phyloP scores from a whole-genome alignment of 2,113 vertebrate genomes.

The Empidonax alnorum region DNA sequence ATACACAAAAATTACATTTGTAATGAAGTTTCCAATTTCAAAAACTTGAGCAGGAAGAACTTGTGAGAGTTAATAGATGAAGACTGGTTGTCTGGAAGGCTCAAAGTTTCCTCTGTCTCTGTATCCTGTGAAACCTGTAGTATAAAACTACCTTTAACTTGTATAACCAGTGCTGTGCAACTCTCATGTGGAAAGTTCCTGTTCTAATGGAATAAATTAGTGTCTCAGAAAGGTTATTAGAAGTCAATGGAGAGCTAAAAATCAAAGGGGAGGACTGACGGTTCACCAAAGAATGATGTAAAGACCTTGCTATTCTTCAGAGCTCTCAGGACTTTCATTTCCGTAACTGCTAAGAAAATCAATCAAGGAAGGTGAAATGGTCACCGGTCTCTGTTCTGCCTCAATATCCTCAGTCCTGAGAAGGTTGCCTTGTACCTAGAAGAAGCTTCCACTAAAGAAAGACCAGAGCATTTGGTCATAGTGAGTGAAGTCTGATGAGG shows the following conservation, averaged over 20 bases:
- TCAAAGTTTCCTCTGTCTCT: neutral
- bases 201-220: conserved; percentile 2
- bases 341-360: conserved; percentile 4
- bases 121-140: neutral
- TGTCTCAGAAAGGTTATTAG: conserved; percentile 37
- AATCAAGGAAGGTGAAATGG: conserved; percentile 5
- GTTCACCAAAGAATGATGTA: neutral
- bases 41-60: neutral
- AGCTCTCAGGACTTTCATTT: conserved; percentile 5
- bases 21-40: neutral
- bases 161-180: neutral
- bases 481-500: neutral
- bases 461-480: neutral
- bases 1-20: neutral
- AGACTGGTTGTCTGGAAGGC: neutral
- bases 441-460: neutral
- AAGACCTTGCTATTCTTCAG: conserved; percentile 1
- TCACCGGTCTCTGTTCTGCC: neutral
- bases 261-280: neutral
- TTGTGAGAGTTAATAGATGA: neutral
- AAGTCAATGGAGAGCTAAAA: conserved; percentile 16
- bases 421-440: neutral
- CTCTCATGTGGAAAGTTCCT: neutral
- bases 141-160: neutral
- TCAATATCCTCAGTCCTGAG: neutral